Evolutionary conservation across 2,797 vertebrate species (phyloP), one percentile per base, ranked within the genome.

Genomic region (Furcifer pardalis): DNA sequence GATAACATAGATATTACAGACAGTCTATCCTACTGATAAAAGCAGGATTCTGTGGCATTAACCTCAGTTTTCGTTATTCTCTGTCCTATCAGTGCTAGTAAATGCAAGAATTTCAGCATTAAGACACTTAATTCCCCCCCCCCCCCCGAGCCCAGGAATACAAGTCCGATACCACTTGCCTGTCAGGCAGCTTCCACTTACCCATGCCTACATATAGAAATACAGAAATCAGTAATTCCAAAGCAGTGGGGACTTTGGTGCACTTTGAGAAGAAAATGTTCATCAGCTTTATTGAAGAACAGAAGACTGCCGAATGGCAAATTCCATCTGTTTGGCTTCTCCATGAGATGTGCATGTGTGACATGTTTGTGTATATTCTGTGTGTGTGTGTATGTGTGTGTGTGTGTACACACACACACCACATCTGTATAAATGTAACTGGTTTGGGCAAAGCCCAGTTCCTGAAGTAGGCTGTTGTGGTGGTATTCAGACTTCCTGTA

Each of bases 1-100:
- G n/a, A 62, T 71, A 35, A 71, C 25, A 44, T 2, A 30, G n/a
- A 49, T 60, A 76, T 46, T 85, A 37, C 72, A 69, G 63, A 25
- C 19, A 81, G 32, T 46, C 25, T 60, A 56, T 66, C 65, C 59
- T 75, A 44, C 23, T 76, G 73, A 81, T 81, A 85, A 77, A 85
- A 77, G 62, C 27, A 73, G 73, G 40, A 68, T 62, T 76, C 63
- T 76, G 12, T 77, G 63, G 52, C 65, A 81, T 81, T 46, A 77
- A 21, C n/a, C 37, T 35, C 44, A 21, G n/a, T 25, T 79, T 30
- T 7, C 52, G 30, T 65, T 44, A 32, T 60, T 52, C 19, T 73
- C 49, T 69, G 77, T 75, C 44, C 3, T 83, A 60, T 74, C 81
- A 40, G 9, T 25, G 37, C 59, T 68, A n/a, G 8, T 13, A 66